phyloP scores from a whole-genome alignment of 2,113 vertebrate genomes.

The Felis chaus region DNA sequence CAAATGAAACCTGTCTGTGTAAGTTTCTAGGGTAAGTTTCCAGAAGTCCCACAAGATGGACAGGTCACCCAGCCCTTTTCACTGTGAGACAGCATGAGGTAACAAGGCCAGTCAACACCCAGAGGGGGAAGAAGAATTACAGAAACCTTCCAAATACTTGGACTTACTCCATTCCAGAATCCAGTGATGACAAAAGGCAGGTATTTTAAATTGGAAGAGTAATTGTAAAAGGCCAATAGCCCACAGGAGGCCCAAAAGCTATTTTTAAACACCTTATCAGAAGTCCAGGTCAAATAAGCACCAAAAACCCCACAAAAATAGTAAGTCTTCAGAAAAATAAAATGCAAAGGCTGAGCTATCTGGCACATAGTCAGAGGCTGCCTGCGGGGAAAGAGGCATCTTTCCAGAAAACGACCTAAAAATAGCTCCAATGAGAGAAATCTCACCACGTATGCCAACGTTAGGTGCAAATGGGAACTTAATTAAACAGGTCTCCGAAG shows the following conservation, averaged over 20 bases:
- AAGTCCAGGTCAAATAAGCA: conserved; percentile 41
- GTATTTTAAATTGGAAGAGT: neutral
- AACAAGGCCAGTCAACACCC: neutral
- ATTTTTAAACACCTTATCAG: conserved; percentile 46
- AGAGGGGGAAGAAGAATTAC: neutral
- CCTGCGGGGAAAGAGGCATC: neutral
- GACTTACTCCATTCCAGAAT: neutral
- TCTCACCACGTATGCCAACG: neutral
- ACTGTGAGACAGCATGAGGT: rapidly evolving
- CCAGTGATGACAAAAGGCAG: neutral
- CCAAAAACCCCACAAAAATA: neutral
- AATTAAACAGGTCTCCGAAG: neutral
- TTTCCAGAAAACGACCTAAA: conserved; percentile 47
- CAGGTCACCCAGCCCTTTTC: rapidly evolving
- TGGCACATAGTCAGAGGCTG: neutral
- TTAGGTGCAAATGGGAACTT: conserved; percentile 28
- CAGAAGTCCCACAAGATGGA: neutral
- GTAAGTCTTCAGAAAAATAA: conserved; percentile 34
- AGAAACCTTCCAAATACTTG: neutral
- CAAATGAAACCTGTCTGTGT: neutral
- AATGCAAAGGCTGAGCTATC: neutral
- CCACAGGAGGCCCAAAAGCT: neutral
- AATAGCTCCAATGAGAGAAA: neutral
- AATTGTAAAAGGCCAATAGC: neutral
- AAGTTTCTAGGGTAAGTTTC: neutral